phyloP scores from a whole-genome alignment of 2,113 vertebrate species.

The Dipodomys spectabilis region DNA sequence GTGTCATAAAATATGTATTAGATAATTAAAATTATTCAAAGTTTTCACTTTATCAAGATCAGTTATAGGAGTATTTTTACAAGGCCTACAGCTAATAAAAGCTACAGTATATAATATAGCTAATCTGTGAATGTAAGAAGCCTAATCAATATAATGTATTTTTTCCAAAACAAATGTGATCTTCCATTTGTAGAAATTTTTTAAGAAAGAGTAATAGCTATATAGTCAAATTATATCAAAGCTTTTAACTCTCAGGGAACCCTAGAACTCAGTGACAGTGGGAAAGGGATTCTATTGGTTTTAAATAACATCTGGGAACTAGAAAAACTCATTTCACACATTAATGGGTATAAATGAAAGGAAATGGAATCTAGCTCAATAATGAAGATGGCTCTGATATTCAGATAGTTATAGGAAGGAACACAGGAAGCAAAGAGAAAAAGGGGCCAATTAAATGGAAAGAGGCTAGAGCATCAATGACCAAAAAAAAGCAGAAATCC shows the following conservation, averaged over 20 bases:
- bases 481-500: not conserved
- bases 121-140: not conserved
- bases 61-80: not conserved
- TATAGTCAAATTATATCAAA: not conserved
- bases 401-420: not conserved
- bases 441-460: not conserved
- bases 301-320: not conserved
- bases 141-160: not conserved
- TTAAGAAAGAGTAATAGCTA: not conserved
- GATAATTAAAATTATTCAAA: not conserved
- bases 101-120: not conserved
- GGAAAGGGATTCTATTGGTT: not conserved
- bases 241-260: not conserved
- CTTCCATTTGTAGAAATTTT: not conserved
- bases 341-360: not conserved
- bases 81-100: not conserved
- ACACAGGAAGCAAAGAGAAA: not conserved
- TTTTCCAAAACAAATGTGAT: not conserved
- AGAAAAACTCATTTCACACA: conserved; percentile 35
- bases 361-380: not conserved
- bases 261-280: not conserved
- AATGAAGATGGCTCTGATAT: not conserved
- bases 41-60: not conserved
- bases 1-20: not conserved
- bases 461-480: not conserved